Percentiles rank a stretch among this genome's conserved stretches.
These are phyloP conservation scores for Hydrochoerus hydrochaeris DNA, from an alignment of 2,113 vertebrate species.

Conservation along the genomic window DNA sequence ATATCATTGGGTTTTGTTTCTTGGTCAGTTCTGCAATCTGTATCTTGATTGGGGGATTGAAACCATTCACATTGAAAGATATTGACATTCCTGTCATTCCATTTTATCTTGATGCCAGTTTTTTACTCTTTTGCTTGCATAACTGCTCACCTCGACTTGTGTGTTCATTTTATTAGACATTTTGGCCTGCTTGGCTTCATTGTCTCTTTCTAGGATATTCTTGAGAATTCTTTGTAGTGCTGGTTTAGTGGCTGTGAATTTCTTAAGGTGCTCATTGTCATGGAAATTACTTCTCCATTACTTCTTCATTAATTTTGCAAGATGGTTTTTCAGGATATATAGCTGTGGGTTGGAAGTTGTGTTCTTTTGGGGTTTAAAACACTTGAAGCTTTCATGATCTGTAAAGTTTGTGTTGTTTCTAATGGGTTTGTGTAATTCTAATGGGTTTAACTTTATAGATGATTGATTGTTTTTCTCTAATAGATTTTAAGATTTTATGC, in stretches of 20 bases:
- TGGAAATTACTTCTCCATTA: background rate
- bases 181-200: background rate
- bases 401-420: background rate
- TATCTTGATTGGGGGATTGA: background rate
- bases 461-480: background rate
- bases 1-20: background rate
- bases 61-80: background rate
- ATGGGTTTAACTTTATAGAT: background rate
- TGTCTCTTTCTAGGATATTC: background rate
- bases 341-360: background rate
- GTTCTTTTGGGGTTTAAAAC: background rate
- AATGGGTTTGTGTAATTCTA: background rate
- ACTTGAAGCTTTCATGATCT: background rate
- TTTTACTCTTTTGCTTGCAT: background rate
- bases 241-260: background rate
- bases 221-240: background rate
- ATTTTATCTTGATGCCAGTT: background rate
- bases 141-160: background rate
- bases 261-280: background rate
- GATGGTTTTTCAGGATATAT: background rate
- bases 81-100: background rate
- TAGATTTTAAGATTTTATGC: background rate
- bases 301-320: background rate
- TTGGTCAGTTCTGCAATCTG: background rate
- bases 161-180: background rate